A percentile compares a stretch with the other conserved stretches of the same genome.
Evolutionary conservation across 53 echinoderm and acorn worm genomes (phyloP).

Genomic region (Echinarachnius parma): DNA sequence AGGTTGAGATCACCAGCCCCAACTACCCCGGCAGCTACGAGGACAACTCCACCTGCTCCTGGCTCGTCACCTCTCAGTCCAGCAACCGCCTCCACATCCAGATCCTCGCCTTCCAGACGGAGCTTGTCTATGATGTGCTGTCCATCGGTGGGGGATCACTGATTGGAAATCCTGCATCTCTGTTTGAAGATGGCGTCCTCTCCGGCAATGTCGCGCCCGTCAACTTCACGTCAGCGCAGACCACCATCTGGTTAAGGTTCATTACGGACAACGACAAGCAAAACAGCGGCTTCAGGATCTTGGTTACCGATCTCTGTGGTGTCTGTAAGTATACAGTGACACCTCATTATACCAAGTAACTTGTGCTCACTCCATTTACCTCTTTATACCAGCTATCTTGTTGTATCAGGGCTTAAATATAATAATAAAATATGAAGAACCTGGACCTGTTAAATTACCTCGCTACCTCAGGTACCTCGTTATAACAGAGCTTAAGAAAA

Average conservation of each 20-base stretch:
- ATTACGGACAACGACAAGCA: conserved; percentile 61
- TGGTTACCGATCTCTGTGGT: conserved; percentile 30
- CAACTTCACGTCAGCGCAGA: conserved; percentile 28
- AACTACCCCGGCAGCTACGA: conserved; percentile 76
- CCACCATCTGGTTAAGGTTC: conserved; percentile 65
- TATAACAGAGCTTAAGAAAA: no score
- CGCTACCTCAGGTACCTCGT: no score
- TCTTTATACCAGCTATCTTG: no score
- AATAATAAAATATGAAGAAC: no score
- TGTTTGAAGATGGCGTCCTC: conserved; percentile 11
- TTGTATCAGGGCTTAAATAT: no score
- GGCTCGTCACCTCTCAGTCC: conserved; percentile 49
- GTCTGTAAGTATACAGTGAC: conserved; percentile 7
- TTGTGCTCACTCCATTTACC: no score
- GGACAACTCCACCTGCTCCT: conserved; percentile 62
- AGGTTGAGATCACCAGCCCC: conserved; percentile 65
- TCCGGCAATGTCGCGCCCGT: conserved; percentile 1
- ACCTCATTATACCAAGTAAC: no score
- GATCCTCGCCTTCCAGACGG: conserved; percentile 48
- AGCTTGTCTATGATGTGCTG: conserved; percentile 40
- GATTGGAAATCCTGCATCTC: conserved; percentile 1
- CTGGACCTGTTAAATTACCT: no score
- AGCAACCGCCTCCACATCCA: conserved; percentile 39
- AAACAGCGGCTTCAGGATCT: conserved; percentile 58
- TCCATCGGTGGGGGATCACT: conserved; percentile 43